Percentiles rank a stretch among this genome's conserved stretches.
Evolutionary conservation across 2,888 invertebrate species (phyloP).

Genomic region (Himalopsyche tibetana): DNA sequence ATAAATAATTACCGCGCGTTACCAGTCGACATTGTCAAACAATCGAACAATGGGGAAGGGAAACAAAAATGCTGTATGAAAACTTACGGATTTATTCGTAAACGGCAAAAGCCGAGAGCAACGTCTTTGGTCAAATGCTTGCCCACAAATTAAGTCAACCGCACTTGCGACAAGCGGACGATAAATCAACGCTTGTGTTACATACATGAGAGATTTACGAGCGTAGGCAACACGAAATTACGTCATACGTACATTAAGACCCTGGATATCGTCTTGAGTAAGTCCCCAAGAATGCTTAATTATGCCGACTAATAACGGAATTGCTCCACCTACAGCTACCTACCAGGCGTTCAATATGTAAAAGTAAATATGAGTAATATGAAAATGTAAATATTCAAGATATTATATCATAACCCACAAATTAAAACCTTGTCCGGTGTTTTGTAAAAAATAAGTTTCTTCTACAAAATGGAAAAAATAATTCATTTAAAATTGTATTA

Average conservation of each 20-base stretch:
- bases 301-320: constrained; percentile 1
- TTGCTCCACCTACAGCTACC: background rate
- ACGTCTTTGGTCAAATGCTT: constrained; percentile 12
- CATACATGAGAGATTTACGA: constrained; percentile 22
- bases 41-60: constrained; percentile 2
- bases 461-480: too few relatives aligned
- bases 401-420: too few relatives aligned
- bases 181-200: constrained; percentile 38
- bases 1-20: constrained; percentile 19
- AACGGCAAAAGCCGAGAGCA: background rate
- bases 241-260: background rate
- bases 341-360: background rate
- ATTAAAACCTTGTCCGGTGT: too few relatives aligned
- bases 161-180: constrained; percentile 7
- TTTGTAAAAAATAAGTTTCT: too few relatives aligned
- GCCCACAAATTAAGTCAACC: constrained; percentile 40
- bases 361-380: too few relatives aligned
- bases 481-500: too few relatives aligned
- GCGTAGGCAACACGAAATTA: constrained; percentile 23
- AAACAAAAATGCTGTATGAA: background rate
- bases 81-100: constrained; percentile 16
- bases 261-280: constrained; percentile 24
- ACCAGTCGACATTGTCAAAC: constrained; percentile 14
- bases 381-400: too few relatives aligned
- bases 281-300: constrained; percentile 15